These are phyloP conservation scores for Zingel zingel DNA, from an alignment of 2,113 vertebrate genomes.

Conservation along the genomic window DNA sequence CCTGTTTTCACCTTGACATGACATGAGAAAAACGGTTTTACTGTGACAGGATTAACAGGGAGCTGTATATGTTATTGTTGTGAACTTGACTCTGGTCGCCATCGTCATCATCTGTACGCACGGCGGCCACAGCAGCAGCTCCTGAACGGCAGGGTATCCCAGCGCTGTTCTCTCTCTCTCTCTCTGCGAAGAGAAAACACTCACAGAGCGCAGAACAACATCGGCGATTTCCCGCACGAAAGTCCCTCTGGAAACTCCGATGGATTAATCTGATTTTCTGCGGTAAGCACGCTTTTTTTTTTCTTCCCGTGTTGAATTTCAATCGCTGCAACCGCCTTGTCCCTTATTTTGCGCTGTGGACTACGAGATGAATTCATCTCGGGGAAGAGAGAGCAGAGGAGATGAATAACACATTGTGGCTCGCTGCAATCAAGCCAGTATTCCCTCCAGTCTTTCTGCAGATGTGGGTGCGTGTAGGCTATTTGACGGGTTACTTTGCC, in stretches of 20 bases:
- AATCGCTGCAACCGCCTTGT: constrained; percentile 77
- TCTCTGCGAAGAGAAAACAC: constrained; percentile 53
- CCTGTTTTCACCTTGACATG: background rate
- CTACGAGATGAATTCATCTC: constrained; percentile 62
- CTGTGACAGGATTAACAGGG: constrained; percentile 38
- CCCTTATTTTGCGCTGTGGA: constrained; percentile 55
- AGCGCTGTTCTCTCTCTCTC: constrained; percentile 64
- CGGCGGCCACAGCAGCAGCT: constrained; percentile 81
- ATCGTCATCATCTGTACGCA: constrained; percentile 81
- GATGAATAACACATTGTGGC: constrained; percentile 56
- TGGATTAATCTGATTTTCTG: constrained; percentile 78
- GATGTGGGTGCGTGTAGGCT: background rate
- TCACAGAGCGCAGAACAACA: constrained; percentile 45
- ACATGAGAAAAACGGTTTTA: constrained; percentile 14
- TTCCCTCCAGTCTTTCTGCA: background rate
- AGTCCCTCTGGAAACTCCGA: constrained; percentile 63
- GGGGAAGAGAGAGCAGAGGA: constrained; percentile 10
- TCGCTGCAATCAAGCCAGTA: background rate
- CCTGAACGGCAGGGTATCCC: constrained; percentile 70
- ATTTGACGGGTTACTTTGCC: background rate
- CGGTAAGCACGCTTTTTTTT: constrained; percentile 74
- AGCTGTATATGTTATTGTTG: background rate
- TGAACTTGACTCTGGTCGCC: constrained; percentile 36
- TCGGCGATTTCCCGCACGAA: constrained; percentile 23
- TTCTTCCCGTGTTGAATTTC: constrained; percentile 55